Base-by-base conservation (phyloP, 2,113 vertebrate genomes). In the Gallinago media region DNA sequence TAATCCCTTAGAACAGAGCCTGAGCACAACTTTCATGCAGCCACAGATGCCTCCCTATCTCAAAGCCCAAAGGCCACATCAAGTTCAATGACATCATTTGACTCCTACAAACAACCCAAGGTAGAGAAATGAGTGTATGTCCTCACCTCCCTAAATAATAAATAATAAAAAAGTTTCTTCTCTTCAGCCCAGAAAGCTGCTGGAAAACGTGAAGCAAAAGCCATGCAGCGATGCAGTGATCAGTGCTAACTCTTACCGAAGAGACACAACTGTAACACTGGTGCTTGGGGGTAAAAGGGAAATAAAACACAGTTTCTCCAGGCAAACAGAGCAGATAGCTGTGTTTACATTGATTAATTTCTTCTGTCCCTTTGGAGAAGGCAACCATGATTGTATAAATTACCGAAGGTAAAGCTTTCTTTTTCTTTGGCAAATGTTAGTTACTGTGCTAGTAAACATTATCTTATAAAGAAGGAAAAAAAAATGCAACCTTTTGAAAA, bases 11-110 rank as follows among this genome's bases (percentile, higher is more conserved):
- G 17, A 94, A 75, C 23, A 85, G 32, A 36, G 17, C 70, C 31
- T 1, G 0, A 71, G 66, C 55, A 44, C 50, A 89, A 29, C n/a
- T 87, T 92, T 31, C 9, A 50, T 21, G 25, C 20, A 65, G 26
- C 27, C 44, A 42, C 1, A 1, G 80, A 67, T 11, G 14, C 12
- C 40, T 62, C 23, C 23, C 23, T 0, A 0, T 61, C 63, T 44
- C 56, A 44, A 86, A 81, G 46, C 47, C 86, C 49, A 88, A 84
- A 87, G 38, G 32, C 16, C 15, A 54, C 62, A 56, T 70, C 38
- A 74, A 80, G 36, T 88, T 96, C 87, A 96, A 72, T 34, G 27
- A 61, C 59, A 72, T 42, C 8, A 3, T 32, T 21, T 27, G 21
- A 78, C n/a, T 88, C 49, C 36, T 49, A 73, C 17, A 85, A 93